A percentile compares a stretch with the other conserved stretches of the same genome.
Conservation (phyloP, 1,140 invertebrate species). For the Daktulosphaira vitifoliae region DNA sequence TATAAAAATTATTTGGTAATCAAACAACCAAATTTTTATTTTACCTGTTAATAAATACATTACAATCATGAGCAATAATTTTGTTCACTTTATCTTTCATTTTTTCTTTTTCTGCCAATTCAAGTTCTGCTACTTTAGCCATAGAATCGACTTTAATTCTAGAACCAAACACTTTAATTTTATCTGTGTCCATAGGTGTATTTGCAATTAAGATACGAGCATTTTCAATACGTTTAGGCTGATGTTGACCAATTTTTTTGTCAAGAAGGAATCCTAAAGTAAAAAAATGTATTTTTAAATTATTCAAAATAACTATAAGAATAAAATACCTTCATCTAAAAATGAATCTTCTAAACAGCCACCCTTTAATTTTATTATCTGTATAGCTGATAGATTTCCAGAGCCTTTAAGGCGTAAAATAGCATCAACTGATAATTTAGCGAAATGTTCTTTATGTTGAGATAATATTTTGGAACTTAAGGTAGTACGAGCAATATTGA, state of each 20-base stretch:
- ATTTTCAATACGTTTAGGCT: conserved; percentile 82
- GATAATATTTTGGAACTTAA: conserved; percentile 96
- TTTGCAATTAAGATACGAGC: conserved; percentile 95
- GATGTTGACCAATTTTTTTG: conserved; percentile 86
- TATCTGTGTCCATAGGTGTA: conserved; percentile 99
- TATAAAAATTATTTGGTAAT: too few species aligned
- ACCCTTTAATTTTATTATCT: conserved; percentile 94
- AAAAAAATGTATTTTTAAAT: conserved; percentile 6
- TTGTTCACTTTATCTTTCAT: conserved; percentile 99
- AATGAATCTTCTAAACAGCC: conserved; percentile 90
- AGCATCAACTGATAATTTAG: conserved; percentile 90
- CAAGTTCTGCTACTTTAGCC: conserved; percentile 95
- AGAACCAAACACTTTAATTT: conserved; percentile 99
- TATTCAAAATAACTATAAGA: not conserved
- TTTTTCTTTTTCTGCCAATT: conserved; percentile 96
- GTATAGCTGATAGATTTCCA: conserved; percentile 90
- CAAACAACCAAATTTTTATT: too few species aligned
- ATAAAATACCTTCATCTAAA: conserved; percentile 73
- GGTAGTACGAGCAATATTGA: conserved; percentile 96
- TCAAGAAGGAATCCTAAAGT: conserved; percentile 80
- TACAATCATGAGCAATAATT: conserved; percentile 90
- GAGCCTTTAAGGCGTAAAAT: conserved; percentile 91
- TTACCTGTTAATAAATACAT: conserved; percentile 95
- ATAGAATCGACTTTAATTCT: conserved; percentile 95
- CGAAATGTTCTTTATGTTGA: conserved; percentile 95